These are phyloP conservation scores for Drosophila kanapiae DNA, from an alignment of 1,140 invertebrate genomes.

Conservation along the genomic window DNA sequence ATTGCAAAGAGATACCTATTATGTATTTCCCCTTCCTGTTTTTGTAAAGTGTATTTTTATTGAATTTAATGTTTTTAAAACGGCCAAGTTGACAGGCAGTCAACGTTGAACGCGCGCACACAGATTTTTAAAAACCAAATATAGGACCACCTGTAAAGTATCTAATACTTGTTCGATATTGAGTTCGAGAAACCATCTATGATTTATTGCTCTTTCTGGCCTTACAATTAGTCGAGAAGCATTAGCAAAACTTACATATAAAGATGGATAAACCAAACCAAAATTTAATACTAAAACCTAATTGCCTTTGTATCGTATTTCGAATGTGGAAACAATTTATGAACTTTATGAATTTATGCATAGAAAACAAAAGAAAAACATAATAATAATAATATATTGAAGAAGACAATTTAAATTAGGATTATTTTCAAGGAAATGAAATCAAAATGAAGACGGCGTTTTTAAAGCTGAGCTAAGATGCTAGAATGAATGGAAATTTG, in stretches of 20 bases:
- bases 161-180: slow-evolving; percentile 68
- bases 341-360: slow-evolving; percentile 75
- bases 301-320: slow-evolving; percentile 82
- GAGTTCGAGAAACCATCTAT: slow-evolving; percentile 38
- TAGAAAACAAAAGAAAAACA: slow-evolving; percentile 46
- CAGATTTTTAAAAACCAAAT: slow-evolving; percentile 32
- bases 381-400: slow-evolving; percentile 32
- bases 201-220: slow-evolving; percentile 34
- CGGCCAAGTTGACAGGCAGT: slow-evolving; percentile 15
- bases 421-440: slow-evolving; percentile 73
- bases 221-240: slow-evolving; percentile 55
- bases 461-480: slow-evolving; percentile 34
- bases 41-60: slow-evolving; percentile 61
- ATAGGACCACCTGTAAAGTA: slow-evolving; percentile 74
- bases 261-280: slow-evolving; percentile 40
- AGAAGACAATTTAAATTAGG: slow-evolving; percentile 60
- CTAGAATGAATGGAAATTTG: slow-evolving; percentile 52
- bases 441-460: slow-evolving; percentile 63
- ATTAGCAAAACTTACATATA: slow-evolving; percentile 50
- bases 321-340: slow-evolving; percentile 74
- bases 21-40: slow-evolving; percentile 40
- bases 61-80: slow-evolving; percentile 38
- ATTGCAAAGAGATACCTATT: slow-evolving; percentile 17
- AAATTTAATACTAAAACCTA: slow-evolving; percentile 64
- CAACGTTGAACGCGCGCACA: slow-evolving; percentile 19